Percentiles rank a stretch among this genome's conserved stretches.
These are phyloP conservation scores for Orthosia gracilis DNA, from an alignment of 2,888 invertebrate genomes.

Conservation along the genomic window DNA sequence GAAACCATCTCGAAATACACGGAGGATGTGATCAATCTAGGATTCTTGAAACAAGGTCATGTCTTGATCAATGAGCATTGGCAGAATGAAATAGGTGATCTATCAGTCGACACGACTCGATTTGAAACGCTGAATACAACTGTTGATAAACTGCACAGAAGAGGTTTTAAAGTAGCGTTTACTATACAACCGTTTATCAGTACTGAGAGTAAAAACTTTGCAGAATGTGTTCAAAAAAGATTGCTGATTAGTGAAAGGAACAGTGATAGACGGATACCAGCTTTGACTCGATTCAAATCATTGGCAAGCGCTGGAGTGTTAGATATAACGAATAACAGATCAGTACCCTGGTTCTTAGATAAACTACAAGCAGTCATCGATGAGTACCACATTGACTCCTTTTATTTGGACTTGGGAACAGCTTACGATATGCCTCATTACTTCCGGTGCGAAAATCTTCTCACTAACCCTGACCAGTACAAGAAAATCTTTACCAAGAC, in stretches of 20 bases:
- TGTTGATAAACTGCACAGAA: conserved; percentile 94
- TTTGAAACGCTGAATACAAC: conserved; percentile 95
- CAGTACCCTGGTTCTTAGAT: conserved; percentile 95
- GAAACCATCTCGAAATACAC: conserved; percentile 95
- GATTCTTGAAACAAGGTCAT: conserved; percentile 95
- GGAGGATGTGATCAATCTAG: conserved; percentile 95
- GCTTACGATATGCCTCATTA: conserved; percentile 97
- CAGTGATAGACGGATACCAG: conserved; percentile 95
- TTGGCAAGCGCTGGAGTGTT: conserved; percentile 95
- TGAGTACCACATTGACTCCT: conserved; percentile 95
- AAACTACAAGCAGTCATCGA: conserved; percentile 94
- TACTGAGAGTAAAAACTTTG: conserved; percentile 96
- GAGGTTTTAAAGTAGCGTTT: conserved; percentile 96
- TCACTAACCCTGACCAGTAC: conserved; percentile 96
- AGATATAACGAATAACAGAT: conserved; percentile 96
- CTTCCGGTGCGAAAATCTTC: conserved; percentile 94
- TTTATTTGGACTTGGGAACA: conserved; percentile 95
- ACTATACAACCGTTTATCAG: conserved; percentile 98
- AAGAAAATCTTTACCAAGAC: conserved; percentile 93
- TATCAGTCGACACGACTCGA: conserved; percentile 94
- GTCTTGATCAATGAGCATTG: conserved; percentile 95
- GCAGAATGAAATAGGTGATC: conserved; percentile 96
- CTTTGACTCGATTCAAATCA: conserved; percentile 95
- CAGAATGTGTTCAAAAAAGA: conserved; percentile 94
- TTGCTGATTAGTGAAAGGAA: conserved; percentile 95